phyloP scores from a whole-genome alignment of 37 sponge, comb jelly and placozoan species.

The Beroe ovata region DNA sequence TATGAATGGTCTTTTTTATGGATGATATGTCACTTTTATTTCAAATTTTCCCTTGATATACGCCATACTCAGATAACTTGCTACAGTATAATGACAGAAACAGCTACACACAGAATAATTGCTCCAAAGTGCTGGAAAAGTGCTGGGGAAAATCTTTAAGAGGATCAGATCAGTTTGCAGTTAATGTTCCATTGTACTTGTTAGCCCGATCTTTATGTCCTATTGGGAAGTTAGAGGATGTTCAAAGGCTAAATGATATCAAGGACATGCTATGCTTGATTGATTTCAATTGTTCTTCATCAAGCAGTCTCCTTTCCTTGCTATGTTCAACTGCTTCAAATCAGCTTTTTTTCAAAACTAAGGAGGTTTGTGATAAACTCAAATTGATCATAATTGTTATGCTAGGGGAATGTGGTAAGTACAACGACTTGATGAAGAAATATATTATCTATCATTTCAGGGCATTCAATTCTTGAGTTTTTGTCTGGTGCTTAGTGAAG shows the following conservation, averaged over 20 bases:
- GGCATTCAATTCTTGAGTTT: background rate
- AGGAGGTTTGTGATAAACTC: no score
- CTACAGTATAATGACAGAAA: background rate
- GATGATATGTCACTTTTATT: no score
- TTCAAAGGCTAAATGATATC: background rate
- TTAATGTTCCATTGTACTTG: background rate
- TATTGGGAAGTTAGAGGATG: conserved; percentile 9
- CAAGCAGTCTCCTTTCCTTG: background rate
- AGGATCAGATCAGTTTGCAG: background rate
- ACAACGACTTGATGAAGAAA: no score
- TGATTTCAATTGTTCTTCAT: background rate
- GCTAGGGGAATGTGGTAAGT: no score
- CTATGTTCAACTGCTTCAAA: background rate
- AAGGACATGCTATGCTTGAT: background rate
- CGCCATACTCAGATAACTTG: conserved; percentile 16
- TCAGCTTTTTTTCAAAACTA: background rate
- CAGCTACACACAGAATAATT: background rate
- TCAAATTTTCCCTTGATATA: no score
- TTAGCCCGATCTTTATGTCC: background rate
- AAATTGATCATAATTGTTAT: no score
- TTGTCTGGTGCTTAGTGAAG: background rate
- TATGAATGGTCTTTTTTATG: no score
- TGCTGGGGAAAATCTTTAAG: background rate
- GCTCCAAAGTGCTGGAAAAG: background rate
- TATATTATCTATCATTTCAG: background rate